Percentiles rank a stretch among this genome's conserved stretches.
phyloP scores from a whole-genome alignment of 2,888 invertebrate genomes.

The Stegophylla sp. region DNA sequence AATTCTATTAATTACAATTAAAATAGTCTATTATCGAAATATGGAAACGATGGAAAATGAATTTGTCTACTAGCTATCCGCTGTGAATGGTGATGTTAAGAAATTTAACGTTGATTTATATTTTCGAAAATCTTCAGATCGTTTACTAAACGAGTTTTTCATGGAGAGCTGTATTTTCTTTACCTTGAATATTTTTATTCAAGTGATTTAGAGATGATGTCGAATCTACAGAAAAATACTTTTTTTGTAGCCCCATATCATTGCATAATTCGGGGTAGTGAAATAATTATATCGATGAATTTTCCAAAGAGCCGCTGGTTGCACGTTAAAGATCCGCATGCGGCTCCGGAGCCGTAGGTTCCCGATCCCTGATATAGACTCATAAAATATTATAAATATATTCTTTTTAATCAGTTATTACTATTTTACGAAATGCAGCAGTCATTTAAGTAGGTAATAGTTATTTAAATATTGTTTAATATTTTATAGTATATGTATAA shows the following conservation, averaged over 20 bases:
- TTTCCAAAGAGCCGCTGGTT: no score
- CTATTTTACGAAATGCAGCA: no score
- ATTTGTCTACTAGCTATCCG: conserved; percentile 8
- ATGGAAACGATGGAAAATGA: conserved; percentile 30
- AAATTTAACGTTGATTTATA: conserved; percentile 16
- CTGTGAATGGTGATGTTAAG: conserved; percentile 29
- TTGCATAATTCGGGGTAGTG: conserved; percentile 28
- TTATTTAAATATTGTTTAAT: no score
- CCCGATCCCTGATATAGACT: no score
- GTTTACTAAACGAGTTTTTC: conserved; percentile 22
- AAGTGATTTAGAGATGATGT: conserved; percentile 27
- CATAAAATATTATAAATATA: no score
- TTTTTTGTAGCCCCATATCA: conserved; percentile 38
- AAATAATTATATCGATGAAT: no score
- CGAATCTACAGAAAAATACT: conserved; percentile 20
- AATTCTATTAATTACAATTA: conserved; percentile 29
- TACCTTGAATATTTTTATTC: conserved; percentile 20
- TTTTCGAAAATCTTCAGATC: conserved; percentile 35
- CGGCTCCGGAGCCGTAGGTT: no score
- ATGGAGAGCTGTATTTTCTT: not conserved
- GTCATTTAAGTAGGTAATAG: no score
- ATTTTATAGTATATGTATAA: no score
- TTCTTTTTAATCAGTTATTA: no score
- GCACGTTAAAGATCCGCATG: no score
- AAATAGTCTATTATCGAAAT: conserved; percentile 27